A percentile compares a stretch with the other conserved stretches of the same genome.
phyloP scores from a whole-genome alignment of 2,888 invertebrate species.

The Cephus runcator region DNA sequence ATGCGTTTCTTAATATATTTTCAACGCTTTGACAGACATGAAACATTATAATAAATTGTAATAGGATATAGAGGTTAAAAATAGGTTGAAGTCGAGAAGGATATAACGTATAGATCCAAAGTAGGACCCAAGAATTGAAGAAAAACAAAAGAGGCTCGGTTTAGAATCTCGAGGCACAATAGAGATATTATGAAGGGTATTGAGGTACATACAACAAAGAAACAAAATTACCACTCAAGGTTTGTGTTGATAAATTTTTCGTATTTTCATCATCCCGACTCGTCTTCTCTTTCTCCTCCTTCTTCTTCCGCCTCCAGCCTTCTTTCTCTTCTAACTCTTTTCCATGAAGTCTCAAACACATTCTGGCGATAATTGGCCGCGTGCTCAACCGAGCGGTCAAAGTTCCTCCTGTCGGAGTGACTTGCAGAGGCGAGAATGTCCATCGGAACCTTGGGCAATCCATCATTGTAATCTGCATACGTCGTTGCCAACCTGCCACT shows the following conservation, averaged over 20 bases:
- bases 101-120: too few species aligned
- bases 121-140: too few species aligned
- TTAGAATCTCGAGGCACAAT: too few species aligned
- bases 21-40: too few species aligned
- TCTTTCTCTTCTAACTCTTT: background rate
- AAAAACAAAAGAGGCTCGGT: too few species aligned
- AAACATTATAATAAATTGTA: too few species aligned
- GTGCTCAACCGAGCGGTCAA: background rate
- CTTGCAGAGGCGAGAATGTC: background rate
- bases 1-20: too few species aligned
- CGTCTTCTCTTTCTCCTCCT: background rate
- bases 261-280: background rate
- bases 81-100: too few species aligned
- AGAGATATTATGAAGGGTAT: too few species aligned
- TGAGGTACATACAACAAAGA: too few species aligned
- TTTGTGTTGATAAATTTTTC: background rate
- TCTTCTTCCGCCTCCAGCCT: background rate
- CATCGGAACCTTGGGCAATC: slow-evolving; percentile 5
- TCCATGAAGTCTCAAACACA: background rate
- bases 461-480: slow-evolving; percentile 21
- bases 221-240: too few species aligned
- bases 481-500: slow-evolving; percentile 1
- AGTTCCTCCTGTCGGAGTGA: background rate
- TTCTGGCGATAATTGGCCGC: background rate
- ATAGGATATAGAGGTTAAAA: too few species aligned